A percentile compares a stretch with the other conserved stretches of the same genome.
phyloP scores from a whole-genome alignment of 2,888 invertebrate genomes.

The Polyploca ridens region DNA sequence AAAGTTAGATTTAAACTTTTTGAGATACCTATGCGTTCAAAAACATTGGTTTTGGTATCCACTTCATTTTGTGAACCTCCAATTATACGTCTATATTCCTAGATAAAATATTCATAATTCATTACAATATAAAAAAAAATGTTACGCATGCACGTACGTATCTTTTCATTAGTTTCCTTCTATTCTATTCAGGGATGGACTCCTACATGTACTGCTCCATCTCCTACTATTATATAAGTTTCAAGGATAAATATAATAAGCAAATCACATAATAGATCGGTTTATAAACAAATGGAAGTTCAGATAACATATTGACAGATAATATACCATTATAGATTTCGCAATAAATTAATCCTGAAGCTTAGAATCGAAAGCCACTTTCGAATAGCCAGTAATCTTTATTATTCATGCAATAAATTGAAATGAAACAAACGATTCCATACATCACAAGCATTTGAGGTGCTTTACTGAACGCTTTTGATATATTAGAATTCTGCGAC shows the following conservation, averaged over 20 bases:
- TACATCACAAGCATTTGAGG: conserved; percentile 48
- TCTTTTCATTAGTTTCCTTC: no score
- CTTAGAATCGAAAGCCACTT: conserved; percentile 42
- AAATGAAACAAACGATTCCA: conserved; percentile 49
- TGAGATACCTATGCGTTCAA: conserved; percentile 11
- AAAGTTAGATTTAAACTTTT: conserved; percentile 23
- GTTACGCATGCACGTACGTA: no score
- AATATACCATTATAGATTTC: conserved; percentile 18
- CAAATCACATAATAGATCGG: conserved; percentile 31
- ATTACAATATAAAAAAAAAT: no score
- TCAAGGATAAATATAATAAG: no score
- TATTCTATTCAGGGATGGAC: no score
- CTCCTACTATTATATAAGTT: no score
- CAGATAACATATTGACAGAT: conserved; percentile 25
- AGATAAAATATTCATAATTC: no score
- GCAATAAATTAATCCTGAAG: conserved; percentile 28
- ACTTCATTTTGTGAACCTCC: no score
- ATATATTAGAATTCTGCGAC: conserved; percentile 44
- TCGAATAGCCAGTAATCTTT: conserved; percentile 53
- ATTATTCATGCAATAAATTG: conserved; percentile 60
- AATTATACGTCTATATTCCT: no score
- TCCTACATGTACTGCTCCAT: no score
- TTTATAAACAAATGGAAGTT: conserved; percentile 31
- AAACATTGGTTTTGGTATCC: background rate
- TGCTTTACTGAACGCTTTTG: conserved; percentile 40